A percentile compares a stretch with the other conserved stretches of the same genome.
phyloP scores from a whole-genome alignment of 2,113 vertebrate genomes.

The Trematocara unimaculatum region DNA sequence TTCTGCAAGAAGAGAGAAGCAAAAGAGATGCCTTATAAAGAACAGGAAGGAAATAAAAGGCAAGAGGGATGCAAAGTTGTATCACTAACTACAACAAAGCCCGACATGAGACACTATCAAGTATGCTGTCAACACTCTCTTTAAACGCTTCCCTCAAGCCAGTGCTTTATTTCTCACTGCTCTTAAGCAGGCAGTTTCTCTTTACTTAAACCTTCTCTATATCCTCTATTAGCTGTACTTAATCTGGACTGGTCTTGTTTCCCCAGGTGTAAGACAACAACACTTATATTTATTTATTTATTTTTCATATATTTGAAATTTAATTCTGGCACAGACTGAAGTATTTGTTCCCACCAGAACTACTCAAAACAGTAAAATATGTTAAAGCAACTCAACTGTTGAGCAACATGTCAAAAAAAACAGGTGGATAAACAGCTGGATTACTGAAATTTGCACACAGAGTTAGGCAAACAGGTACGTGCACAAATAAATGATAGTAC shows the following conservation, averaged over 20 bases:
- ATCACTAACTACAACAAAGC: neutral
- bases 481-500: conserved; percentile 45
- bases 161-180: neutral
- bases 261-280: neutral
- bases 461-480: too few relatives aligned
- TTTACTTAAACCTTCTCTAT: neutral
- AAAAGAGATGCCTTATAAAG: neutral
- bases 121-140: neutral
- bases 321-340: neutral
- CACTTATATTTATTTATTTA: neutral
- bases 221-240: neutral
- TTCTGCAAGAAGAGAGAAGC: conserved; percentile 68
- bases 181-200: neutral
- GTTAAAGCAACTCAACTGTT: neutral
- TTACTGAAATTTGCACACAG: neutral
- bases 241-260: neutral
- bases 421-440: neutral
- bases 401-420: neutral
- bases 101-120: neutral
- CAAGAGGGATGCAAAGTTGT: neutral
- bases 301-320: neutral
- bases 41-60: neutral
- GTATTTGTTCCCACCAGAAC: neutral
- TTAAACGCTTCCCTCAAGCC: neutral
- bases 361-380: neutral